Percentiles rank a stretch among this genome's conserved stretches.
These are phyloP conservation scores for Caenorhabditis sp. DNA, from an alignment of 2,888 invertebrate species.

Conservation along the genomic window DNA sequence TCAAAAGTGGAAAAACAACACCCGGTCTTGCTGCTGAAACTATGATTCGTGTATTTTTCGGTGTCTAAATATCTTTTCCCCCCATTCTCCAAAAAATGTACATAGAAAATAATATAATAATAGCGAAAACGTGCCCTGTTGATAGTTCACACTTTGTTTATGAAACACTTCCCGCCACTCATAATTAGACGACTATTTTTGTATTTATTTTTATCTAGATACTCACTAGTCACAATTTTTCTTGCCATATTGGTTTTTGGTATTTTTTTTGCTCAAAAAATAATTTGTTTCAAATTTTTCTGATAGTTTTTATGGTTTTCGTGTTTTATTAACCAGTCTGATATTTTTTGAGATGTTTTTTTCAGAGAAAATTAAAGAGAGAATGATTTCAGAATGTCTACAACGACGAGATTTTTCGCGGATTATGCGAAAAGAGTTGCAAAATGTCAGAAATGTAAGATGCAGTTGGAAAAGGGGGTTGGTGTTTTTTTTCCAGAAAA, in stretches of 20 bases:
- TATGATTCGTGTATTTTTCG: conserved; percentile 55
- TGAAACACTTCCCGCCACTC: not conserved
- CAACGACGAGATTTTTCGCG: conserved; percentile 74
- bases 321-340: not conserved
- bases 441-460: conserved; percentile 86
- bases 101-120: not conserved
- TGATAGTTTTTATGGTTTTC: not conserved
- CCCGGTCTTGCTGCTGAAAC: conserved; percentile 58
- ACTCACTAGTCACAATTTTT: not conserved
- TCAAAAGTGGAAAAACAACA: conserved; percentile 47
- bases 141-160: not conserved
- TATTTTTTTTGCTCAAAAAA: not conserved
- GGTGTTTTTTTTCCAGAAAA: conserved; percentile 6
- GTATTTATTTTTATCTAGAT: not conserved
- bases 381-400: conserved; percentile 36
- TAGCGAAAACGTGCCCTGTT: not conserved
- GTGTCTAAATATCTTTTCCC: conserved; percentile 19
- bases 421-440: conserved; percentile 85
- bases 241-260: not conserved
- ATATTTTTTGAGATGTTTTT: not conserved
- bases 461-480: conserved; percentile 55
- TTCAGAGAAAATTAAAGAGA: no score
- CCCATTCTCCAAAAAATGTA: not conserved
- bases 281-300: not conserved
- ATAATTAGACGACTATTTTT: not conserved